Base-by-base conservation (phyloP, 1,140 invertebrate genomes). In the Aphelinus atriplicis region DNA sequence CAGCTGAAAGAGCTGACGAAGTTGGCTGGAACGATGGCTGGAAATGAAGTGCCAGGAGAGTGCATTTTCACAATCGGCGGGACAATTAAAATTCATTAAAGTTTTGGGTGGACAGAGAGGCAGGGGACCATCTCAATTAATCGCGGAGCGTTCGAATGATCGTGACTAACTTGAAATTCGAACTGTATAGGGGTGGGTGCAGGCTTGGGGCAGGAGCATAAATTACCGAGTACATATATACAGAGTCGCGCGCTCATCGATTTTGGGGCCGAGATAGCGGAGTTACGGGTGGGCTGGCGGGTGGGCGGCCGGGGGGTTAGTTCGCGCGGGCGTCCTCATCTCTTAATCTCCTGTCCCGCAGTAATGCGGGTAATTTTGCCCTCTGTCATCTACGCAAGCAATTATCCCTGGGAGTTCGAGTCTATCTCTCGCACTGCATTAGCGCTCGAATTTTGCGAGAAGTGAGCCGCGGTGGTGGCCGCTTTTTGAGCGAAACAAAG, bases 361-460 rank as follows among this genome's bases (percentile, higher is more conserved):
- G 72, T 78, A 77, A 80, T 77, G 75, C 75, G 78, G 76, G 73
- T 79, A 80, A 78, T 80, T 80, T 81, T 78, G 70, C 60, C 58
- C 69, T 78, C 74, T 78, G 72, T 78, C 71, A 76, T 70, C 76
- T 73, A 64, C 73, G 61, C 69, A 74, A 77, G 73, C 67, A 80
- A 80, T 81, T 78, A 76, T 80, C 76, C 65, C 62, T 47, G 7
- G 42, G 9, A 9, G 26, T 26, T 26, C 26, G 26, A 26, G 26
- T 26, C 26, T 26, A 26, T 26, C 26, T 26, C 26, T 26, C 26
- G 26, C 26, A 26, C 26, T 26, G 26, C 26, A 26, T 26, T 26
- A 26, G 57, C 7, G 26, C 3, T 43, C 26, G 57, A 60, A 43
- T 43, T 1, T 60, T 7, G 57, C 7, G 26, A 60, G 9, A 60